Conservation (phyloP, 2,888 invertebrate genomes). For the Pristionchus arcanus region DNA sequence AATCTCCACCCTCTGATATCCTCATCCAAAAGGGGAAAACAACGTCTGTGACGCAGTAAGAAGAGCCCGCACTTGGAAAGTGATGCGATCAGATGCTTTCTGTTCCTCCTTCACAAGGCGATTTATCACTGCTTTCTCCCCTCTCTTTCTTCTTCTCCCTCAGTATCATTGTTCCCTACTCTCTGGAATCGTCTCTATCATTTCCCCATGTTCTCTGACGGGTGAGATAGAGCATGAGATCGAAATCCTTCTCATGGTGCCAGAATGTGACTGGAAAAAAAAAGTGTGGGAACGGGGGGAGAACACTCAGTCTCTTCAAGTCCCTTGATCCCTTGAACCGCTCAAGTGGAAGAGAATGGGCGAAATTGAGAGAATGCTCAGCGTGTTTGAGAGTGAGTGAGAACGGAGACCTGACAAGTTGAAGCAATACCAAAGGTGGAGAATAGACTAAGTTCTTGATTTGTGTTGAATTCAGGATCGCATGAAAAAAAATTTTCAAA, state of each 20-base stretch:
- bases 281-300: neutral
- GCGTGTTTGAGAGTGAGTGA: no score
- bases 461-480: no score
- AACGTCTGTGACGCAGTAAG: slow-evolving; percentile 8
- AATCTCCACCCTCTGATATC: neutral
- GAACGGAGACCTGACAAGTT: no score
- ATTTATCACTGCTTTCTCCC: slow-evolving; percentile 21
- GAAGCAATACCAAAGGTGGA: no score
- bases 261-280: no score
- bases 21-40: neutral
- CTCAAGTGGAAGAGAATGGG: neutral
- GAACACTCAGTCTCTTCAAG: neutral
- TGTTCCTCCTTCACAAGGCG: neutral
- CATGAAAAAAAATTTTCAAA: no score
- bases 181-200: no score
- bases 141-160: slow-evolving; percentile 17
- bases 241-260: no score
- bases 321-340: neutral
- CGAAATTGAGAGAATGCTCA: neutral
- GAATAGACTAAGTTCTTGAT: no score
- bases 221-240: no score
- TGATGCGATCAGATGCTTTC: slow-evolving; percentile 19
- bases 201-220: no score
- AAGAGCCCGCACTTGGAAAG: neutral
- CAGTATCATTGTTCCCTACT: neutral